Conservation (phyloP, 2,888 invertebrate genomes). For the Nesidiocoris tenuis region DNA sequence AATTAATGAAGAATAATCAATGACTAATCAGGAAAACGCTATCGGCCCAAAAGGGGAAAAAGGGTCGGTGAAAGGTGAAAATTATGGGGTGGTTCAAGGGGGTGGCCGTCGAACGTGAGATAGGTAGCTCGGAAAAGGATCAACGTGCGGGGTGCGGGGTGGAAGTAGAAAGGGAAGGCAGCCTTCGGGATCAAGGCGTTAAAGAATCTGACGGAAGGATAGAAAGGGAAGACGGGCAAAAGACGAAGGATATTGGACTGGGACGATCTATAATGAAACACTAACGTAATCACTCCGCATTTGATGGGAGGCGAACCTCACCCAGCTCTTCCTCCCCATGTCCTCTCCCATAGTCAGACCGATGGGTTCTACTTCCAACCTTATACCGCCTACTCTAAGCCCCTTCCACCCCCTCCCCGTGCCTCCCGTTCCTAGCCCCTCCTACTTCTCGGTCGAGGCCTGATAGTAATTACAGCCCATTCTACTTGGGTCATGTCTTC, state of each 20-base stretch:
- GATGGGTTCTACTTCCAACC: not conserved
- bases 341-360: not conserved
- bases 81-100: conserved; percentile 37
- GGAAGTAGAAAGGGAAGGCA: not conserved
- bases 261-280: conserved; percentile 40
- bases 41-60: conserved; percentile 3
- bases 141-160: not conserved
- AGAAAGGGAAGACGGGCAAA: not conserved
- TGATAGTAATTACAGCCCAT: conserved; percentile 40
- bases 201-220: not conserved
- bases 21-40: conserved; percentile 32
- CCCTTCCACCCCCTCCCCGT: not conserved
- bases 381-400: no score
- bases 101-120: conserved; percentile 47
- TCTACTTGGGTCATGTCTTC: conserved; percentile 41
- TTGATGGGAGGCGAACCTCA: conserved; percentile 36
- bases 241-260: conserved; percentile 37
- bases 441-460: not conserved
- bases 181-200: not conserved
- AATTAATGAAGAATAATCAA: conserved; percentile 35
- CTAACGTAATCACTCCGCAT: conserved; percentile 43
- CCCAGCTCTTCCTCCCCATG: not conserved
- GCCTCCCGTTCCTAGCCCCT: not conserved
- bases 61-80: conserved; percentile 12
- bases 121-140: conserved; percentile 9